Evolutionary conservation across 2,888 invertebrate species (phyloP), one percentile per base, ranked within the genome.

Genomic region (Pterostichus niger): DNA sequence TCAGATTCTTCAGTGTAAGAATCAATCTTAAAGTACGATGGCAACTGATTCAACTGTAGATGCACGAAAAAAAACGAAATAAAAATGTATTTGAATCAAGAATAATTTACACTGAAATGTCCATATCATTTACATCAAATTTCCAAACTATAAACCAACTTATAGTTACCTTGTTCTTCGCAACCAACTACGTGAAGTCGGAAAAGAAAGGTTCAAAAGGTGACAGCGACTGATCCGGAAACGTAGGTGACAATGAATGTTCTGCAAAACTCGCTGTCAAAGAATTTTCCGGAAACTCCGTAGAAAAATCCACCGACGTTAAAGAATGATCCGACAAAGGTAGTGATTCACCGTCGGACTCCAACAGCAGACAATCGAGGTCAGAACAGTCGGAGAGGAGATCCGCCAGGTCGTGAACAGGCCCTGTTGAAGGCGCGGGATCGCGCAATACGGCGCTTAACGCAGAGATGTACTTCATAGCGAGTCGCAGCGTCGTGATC

Each of bases 401-500:
- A 56, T 86, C 85, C 1, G 54, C 52, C 15, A 81, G 54, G 35
- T 81, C 81, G 46, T 24, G 13, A 3, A 24, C 24, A 40, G 40
- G 40, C 5, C 7, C 40, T 40, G 40, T 7, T 7, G 40, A 40
- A 7, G 40, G 7, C 15, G 2, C 11, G n/a, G 40, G 3, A 9
- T 61, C 61, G 59, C 84, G 88, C 84, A 96, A 90, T 0, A 94
- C 93, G 0, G 94, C 91, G 13, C 93, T 94, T 75, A 97, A 90
- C 11, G 95, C 94, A 9, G 94, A 91, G 85, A 97, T 97, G 88
- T 97, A 97, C 87, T 95, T 94, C 95, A 97, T 96, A 31, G 97
- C 97, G 84, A 97, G 91, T 44, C 96, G 91, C 68, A 97, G 90
- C 0, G 97, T 97, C 4, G 97, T 96, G 86, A 97, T 97, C 91